Base-by-base conservation (phyloP, 2,113 vertebrate genomes). In the Cochlearius cochlearius region DNA sequence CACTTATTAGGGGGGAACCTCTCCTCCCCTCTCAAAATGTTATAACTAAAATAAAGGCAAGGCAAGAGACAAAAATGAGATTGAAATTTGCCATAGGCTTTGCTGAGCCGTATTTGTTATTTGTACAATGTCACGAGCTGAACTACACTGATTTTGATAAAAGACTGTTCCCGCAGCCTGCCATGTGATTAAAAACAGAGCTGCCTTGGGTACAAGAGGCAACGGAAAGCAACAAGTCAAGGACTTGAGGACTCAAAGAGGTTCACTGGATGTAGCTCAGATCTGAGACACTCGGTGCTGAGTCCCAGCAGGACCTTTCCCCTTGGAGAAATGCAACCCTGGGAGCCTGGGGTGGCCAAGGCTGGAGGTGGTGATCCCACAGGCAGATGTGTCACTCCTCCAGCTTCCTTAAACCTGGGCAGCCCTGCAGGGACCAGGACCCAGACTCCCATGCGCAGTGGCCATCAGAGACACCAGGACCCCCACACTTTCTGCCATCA, bases 111-210 rank as follows among this genome's bases (percentile, higher is more conserved):
- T 30, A 58, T 58, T 58, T 67, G 47, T 52, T 30, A 58, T 58
- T 58, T 67, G 47, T 52, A 52, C 36, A 29, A 26, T 1, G 0
- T 12, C 1, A 1, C 0, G 2, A 74, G 23, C 30, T 49, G n/a
- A 58, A 63, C 66, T 30, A 58, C 1, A 2, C 9, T 43, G 14
- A 59, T 84, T 87, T 88, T 60, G 47, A 88, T 32, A 39, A 60
- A 84, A 93, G 43, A 75, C 45, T 50, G 27, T 15, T 77, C 52
- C 64, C 72, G 39, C 23, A 79, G 50, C 56, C 77, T 80, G 62
- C 15, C 19, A n/a, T 4, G 3, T 32, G 62, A 75, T 75, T 84
- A 21, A 75, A 90, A 88, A 27, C 50, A 71, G 60, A 69, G 21
- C 32, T 75, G 36, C 39, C 50, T 38, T 38, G 55, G 27, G 60